A percentile compares a stretch with the other conserved stretches of the same genome.
These are phyloP conservation scores for Caretta caretta DNA, from an alignment of 2,113 vertebrate genomes.

Conservation along the genomic window DNA sequence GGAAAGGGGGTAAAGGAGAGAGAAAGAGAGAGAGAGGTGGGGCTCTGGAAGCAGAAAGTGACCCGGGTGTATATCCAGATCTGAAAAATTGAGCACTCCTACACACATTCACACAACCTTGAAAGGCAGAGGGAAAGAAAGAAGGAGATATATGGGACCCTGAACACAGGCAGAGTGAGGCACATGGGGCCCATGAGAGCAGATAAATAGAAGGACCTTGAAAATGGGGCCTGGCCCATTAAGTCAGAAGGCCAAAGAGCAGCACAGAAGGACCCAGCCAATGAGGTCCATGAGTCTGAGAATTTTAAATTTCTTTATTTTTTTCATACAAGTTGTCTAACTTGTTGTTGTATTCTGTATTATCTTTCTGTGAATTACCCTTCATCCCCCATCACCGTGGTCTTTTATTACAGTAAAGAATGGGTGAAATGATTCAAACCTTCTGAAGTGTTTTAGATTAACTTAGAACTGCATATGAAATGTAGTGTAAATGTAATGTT, in stretches of 20 bases:
- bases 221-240: background rate
- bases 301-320: background rate
- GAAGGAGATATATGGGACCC: background rate
- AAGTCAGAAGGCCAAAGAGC: background rate
- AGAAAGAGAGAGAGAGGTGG: background rate
- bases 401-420: background rate
- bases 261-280: background rate
- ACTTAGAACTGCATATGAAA: background rate
- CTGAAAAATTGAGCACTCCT: background rate
- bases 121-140: background rate
- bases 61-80: background rate
- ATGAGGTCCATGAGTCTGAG: background rate
- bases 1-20: background rate
- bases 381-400: background rate
- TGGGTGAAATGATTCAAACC: background rate
- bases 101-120: background rate
- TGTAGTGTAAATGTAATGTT: background rate
- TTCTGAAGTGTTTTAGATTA: background rate
- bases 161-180: background rate
- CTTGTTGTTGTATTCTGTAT: background rate
- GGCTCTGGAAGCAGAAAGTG: background rate
- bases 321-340: background rate
- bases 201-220: background rate
- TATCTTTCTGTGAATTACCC: background rate
- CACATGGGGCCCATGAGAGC: background rate